These are phyloP conservation scores for Cyprinodon brontotheroides DNA, from an alignment of 2,113 vertebrate species.

Conservation along the genomic window DNA sequence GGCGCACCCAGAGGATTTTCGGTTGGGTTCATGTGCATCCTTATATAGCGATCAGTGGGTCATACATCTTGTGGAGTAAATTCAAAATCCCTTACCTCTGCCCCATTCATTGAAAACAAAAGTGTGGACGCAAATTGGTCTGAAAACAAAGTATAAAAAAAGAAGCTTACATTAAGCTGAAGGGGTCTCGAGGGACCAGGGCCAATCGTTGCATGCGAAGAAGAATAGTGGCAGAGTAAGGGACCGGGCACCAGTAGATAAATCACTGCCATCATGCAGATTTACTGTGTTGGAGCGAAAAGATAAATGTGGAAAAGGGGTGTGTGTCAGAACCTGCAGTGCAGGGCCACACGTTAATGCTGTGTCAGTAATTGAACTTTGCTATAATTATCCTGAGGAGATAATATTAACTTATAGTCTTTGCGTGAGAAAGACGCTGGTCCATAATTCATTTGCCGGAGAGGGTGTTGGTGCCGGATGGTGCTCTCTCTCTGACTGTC, in stretches of 20 bases:
- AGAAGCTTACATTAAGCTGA: conserved; percentile 84
- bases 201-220: conserved; percentile 82
- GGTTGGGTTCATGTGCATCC: conserved; percentile 57
- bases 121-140: conserved; percentile 83
- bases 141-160: conserved; percentile 84
- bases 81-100: conserved; percentile 73
- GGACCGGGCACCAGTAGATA: conserved; percentile 84
- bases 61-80: conserved; percentile 78
- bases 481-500: conserved; percentile 55
- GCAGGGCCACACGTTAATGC: conserved; percentile 84
- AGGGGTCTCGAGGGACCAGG: conserved; percentile 87
- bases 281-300: conserved; percentile 86
- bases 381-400: conserved; percentile 98
- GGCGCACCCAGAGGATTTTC: conserved; percentile 65
- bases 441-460: conserved; percentile 91
- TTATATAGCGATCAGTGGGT: conserved; percentile 62
- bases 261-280: conserved; percentile 94
- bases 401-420: conserved; percentile 97
- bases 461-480: conserved; percentile 76
- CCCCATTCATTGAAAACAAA: conserved; percentile 80
- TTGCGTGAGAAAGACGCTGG: conserved; percentile 82
- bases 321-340: conserved; percentile 86
- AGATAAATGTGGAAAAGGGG: conserved; percentile 93
- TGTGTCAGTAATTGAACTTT: conserved; percentile 97
- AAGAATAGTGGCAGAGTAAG: conserved; percentile 82